These are phyloP conservation scores for Sebastes vulpes DNA, from an alignment of 2,797 vertebrate genomes.

Conservation along the genomic window DNA sequence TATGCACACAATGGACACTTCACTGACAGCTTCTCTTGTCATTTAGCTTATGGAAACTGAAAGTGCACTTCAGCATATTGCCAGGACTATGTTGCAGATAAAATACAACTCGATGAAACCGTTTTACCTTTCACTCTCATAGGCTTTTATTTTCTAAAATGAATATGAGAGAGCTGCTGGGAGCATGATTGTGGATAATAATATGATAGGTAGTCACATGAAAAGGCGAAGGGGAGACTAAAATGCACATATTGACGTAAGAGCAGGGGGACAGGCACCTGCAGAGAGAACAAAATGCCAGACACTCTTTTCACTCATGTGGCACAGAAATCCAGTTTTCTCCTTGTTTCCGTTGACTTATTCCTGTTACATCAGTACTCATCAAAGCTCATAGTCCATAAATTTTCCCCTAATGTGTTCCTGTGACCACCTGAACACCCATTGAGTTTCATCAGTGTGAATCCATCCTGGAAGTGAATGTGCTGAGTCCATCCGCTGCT, in stretches of 20 bases:
- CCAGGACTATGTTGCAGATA: neutral
- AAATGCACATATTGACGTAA: neutral
- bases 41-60: neutral
- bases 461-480: conserved; percentile 23
- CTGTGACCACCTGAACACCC: neutral
- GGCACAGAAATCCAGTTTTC: neutral
- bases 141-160: neutral
- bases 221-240: neutral
- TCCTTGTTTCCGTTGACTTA: conserved; percentile 1
- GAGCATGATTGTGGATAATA: neutral
- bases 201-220: neutral
- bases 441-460: conserved; percentile 11
- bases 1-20: neutral
- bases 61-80: neutral
- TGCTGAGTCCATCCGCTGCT: conserved; percentile 12
- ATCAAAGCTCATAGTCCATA: neutral
- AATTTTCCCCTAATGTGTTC: conserved; percentile 12
- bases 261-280: neutral
- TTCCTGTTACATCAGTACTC: neutral
- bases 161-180: neutral
- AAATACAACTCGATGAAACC: neutral
- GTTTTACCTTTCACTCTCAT: neutral
- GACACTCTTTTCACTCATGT: neutral
- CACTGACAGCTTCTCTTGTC: neutral
- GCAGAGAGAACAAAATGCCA: neutral